Evolutionary conservation across 2,888 invertebrate genomes (phyloP).

Genomic region (Eutolmus rufibarbis): DNA sequence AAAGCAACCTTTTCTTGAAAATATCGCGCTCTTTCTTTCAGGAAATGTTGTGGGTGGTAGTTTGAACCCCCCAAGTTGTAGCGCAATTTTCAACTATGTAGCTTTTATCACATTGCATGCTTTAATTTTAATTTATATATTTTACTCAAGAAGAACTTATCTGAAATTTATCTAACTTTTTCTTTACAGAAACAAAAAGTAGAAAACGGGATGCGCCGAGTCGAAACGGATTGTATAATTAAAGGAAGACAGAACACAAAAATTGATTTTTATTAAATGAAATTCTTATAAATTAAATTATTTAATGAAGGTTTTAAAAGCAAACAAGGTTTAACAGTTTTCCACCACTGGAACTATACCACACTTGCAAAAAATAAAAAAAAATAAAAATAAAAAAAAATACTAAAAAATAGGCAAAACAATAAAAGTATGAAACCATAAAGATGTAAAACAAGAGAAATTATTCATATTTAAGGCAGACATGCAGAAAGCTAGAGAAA

Average conservation of each 20-base stretch:
- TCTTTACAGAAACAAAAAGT: conserved; percentile 35
- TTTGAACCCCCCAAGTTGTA: too few relatives aligned
- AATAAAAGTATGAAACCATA: background rate
- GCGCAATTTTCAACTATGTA: too few relatives aligned
- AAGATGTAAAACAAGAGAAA: conserved; percentile 16
- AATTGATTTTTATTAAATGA: conserved; percentile 29
- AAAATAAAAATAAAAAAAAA: background rate
- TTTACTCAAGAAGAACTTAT: background rate
- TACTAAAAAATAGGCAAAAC: background rate
- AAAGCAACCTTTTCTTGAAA: too few relatives aligned
- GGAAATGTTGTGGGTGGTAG: too few relatives aligned
- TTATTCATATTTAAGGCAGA: background rate
- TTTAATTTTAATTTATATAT: too few relatives aligned
- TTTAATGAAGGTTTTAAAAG: conserved; percentile 26
- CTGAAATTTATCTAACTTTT: background rate
- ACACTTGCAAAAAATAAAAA: background rate
- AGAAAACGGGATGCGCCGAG: background rate
- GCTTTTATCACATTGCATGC: too few relatives aligned
- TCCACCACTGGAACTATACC: background rate
- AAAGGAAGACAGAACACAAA: background rate
- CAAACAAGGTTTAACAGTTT: background rate
- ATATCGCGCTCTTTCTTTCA: too few relatives aligned
- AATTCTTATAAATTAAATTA: conserved; percentile 30
- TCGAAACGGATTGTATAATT: conserved; percentile 1
- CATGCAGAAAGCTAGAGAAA: background rate